Evolutionary conservation across 2,888 invertebrate species (phyloP), one percentile per base, ranked within the genome.

Genomic region (Phragmatobia fuliginosa): DNA sequence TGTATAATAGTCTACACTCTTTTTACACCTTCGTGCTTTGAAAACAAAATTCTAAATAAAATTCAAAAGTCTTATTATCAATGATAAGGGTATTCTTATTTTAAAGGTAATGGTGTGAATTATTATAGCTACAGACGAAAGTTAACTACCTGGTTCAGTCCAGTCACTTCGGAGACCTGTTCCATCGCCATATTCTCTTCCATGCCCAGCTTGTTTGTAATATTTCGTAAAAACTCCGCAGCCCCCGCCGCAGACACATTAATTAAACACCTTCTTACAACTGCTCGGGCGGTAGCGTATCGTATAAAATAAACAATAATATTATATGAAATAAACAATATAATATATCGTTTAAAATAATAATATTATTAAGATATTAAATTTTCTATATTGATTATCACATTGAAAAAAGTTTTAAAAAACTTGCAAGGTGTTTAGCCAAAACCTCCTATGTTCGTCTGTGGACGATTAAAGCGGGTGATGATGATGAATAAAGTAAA

Each of bases 191-290:
- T 83, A 52, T 85, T 81, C 66, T 77, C 82, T 45, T 81, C 81
- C 71, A 89, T 73, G 32, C 65, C 65, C 28, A 84, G 71, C 36
- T 76, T 73, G 28, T 77, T 68, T 25, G 78, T 78, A 67, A 83
- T 74, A 11, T 84, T 76, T n/a, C 76, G 73, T 56, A 89, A 70
- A 38, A 78, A 67, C 36, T 80, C 71, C 73, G 87, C 71, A 33
- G 84, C 84, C 70, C 88, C 56, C n/a, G 56, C 28, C 18, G 65
- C 90, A 7, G 90, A 87, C 78, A 89, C 86, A 85, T 92, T 87
- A 77, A 89, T 83, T 82, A 95, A 88, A 88, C 94, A 95, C 78
- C 94, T 89, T 41, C 88, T 86, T 86, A 94, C 72, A 81, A 94
- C 94, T 95, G 93, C 87, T 73, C 78, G 83, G 87, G 80, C 77